Conservation (phyloP, 2,888 invertebrate species). For the Petrophora chlorosata region DNA sequence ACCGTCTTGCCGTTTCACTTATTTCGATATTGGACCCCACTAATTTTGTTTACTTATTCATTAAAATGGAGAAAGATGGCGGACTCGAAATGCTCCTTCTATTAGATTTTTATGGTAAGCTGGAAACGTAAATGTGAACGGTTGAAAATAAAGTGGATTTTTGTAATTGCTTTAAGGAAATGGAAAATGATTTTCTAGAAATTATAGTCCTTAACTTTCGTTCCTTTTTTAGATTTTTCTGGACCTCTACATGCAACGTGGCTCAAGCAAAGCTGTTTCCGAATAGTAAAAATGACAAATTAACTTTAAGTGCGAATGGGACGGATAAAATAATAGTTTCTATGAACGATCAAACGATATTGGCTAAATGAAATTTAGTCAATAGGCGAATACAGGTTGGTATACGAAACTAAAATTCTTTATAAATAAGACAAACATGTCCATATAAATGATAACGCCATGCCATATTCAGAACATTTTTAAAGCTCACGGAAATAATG, state of each 20-base stretch:
- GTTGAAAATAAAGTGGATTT: conserved; percentile 28
- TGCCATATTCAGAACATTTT: conserved; percentile 9
- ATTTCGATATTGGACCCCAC: conserved; percentile 76
- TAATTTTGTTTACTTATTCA: conserved; percentile 82
- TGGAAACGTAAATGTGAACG: conserved; percentile 58
- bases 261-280: no score
- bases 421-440: no score
- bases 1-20: conserved; percentile 72
- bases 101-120: conserved; percentile 72
- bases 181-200: neutral
- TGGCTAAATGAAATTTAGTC: no score
- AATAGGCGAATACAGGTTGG: no score
- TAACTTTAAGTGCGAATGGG: no score
- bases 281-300: no score
- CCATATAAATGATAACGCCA: neutral
- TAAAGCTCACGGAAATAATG: conserved; percentile 32
- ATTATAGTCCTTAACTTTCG: no score
- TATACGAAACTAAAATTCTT: no score
- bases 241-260: no score
- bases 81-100: conserved; percentile 62
- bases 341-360: no score
- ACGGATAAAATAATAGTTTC: no score
- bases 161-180: conserved; percentile 21
- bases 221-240: no score
- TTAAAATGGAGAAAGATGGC: conserved; percentile 76